Evolutionary conservation across 2,113 vertebrate species (phyloP).

Genomic region (Hydropotes inermis): DNA sequence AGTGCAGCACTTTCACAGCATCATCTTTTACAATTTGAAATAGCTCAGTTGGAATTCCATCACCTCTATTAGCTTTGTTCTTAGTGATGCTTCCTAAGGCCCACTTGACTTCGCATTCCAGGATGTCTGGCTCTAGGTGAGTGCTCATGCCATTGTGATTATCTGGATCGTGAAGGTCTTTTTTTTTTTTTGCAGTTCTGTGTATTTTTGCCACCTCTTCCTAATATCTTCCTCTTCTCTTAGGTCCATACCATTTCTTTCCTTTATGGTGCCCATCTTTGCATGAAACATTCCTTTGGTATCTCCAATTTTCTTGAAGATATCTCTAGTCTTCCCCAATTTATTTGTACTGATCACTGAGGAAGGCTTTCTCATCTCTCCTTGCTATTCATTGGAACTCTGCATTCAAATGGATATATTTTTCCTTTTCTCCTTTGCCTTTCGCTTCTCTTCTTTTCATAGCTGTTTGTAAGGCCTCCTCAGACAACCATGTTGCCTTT

Average conservation of each 20-base stretch:
- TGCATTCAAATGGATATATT: not conserved
- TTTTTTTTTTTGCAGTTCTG: not conserved
- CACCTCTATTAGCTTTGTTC: not conserved
- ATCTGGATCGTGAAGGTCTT: not conserved
- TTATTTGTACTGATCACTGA: not conserved
- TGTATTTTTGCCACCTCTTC: not conserved
- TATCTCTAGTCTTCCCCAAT: not conserved
- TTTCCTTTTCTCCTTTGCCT: not conserved
- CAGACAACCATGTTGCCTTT: not conserved
- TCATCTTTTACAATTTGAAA: not conserved
- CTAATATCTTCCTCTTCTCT: not conserved
- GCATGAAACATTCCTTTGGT: not conserved
- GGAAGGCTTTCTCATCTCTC: not conserved
- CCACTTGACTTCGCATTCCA: not conserved
- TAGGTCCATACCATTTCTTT: not conserved
- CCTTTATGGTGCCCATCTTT: not conserved
- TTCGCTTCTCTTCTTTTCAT: not conserved
- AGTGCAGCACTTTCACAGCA: not conserved
- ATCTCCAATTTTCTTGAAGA: not conserved
- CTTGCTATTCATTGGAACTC: not conserved
- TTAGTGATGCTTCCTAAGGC: not conserved
- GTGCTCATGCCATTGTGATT: not conserved
- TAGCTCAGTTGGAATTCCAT: not conserved
- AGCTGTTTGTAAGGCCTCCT: not conserved
- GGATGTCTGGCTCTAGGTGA: not conserved